A percentile compares a stretch with the other conserved stretches of the same genome.
Evolutionary conservation across 2,888 invertebrate species (phyloP).

Genomic region (Rhodophaea formosa): DNA sequence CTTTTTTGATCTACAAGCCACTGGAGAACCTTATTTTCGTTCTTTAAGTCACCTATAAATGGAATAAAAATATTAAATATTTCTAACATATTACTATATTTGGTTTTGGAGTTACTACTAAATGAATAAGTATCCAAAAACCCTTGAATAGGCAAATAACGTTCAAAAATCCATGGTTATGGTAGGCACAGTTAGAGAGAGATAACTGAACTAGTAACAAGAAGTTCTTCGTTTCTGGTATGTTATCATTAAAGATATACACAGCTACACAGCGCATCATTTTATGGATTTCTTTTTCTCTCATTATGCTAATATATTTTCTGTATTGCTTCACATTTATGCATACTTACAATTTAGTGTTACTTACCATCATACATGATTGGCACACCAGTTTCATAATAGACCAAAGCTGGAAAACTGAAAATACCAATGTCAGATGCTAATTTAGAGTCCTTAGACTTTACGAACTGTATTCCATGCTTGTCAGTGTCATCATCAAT

Average conservation of each 20-base stretch:
- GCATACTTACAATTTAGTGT: constrained; percentile 14
- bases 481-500: constrained; percentile 96
- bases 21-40: constrained; percentile 96
- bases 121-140: too few relatives aligned
- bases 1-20: constrained; percentile 98
- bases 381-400: constrained; percentile 96
- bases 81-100: not conserved
- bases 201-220: too few relatives aligned
- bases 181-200: too few relatives aligned
- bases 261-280: too few relatives aligned
- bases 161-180: too few relatives aligned
- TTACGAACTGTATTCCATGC: constrained; percentile 95
- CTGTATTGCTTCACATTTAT: not conserved
- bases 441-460: constrained; percentile 93
- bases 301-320: not conserved
- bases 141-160: too few relatives aligned
- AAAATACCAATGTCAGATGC: constrained; percentile 96
- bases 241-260: too few relatives aligned
- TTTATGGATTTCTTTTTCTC: not conserved
- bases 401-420: constrained; percentile 94
- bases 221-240: too few relatives aligned
- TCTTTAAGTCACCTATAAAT: constrained; percentile 94
- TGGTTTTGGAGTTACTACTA: too few relatives aligned
- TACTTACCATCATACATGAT: constrained; percentile 96
- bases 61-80: constrained; percentile 15